Conservation (phyloP, 1,140 invertebrate genomes). For the Vanessa tameamea region DNA sequence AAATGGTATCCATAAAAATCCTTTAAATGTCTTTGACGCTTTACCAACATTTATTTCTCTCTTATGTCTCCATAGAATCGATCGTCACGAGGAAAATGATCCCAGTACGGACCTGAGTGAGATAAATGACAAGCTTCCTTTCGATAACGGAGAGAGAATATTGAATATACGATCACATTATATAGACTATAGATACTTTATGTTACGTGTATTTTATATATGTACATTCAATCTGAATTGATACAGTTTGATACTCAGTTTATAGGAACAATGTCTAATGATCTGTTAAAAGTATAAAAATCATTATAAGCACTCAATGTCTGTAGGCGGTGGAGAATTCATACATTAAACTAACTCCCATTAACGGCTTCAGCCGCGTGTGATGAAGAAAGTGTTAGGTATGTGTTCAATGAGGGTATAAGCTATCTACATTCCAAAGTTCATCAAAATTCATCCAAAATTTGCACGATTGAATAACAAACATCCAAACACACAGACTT, state of each 20-base stretch:
- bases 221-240: slow-evolving; percentile 3
- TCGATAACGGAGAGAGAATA: slow-evolving; percentile 20
- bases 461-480: neutral
- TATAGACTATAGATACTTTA: slow-evolving; percentile 11
- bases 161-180: slow-evolving; percentile 23
- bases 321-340: no score
- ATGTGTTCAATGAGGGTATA: no score
- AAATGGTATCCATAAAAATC: neutral
- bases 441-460: no score
- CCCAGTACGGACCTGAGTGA: slow-evolving; percentile 18
- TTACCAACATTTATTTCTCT: neutral
- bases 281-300: no score
- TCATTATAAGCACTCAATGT: no score
- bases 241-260: neutral
- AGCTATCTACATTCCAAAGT: no score
- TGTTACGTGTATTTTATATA: slow-evolving; percentile 14
- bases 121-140: slow-evolving; percentile 25
- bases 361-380: no score
- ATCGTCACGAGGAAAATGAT: slow-evolving; percentile 23
- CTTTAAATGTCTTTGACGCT: neutral
- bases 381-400: no score
- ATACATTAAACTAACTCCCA: no score
- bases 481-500: neutral
- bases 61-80: slow-evolving; percentile 20
- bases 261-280: neutral